Evolutionary conservation across 2,113 vertebrate species (phyloP).

Genomic region (Upupa epops): DNA sequence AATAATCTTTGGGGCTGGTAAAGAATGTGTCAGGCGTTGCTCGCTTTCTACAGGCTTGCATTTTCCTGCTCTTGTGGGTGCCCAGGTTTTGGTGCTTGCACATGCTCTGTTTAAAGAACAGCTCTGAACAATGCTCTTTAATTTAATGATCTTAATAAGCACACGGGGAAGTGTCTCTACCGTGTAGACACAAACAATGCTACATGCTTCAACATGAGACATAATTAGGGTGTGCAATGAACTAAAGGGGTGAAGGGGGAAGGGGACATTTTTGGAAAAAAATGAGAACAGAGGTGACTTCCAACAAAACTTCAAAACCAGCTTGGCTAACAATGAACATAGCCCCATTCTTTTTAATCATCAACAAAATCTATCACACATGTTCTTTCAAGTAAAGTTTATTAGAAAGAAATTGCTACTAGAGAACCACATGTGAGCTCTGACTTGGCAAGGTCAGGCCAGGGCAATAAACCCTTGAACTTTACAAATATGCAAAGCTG

Average conservation of each 20-base stretch:
- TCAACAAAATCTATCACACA: slow-evolving; percentile 83
- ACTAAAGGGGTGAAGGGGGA: slow-evolving; percentile 65
- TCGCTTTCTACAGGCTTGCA: background rate
- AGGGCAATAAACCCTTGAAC: slow-evolving; percentile 87
- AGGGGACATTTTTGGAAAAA: slow-evolving; percentile 62
- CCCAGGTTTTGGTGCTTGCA: slow-evolving; percentile 2
- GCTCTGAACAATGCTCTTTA: slow-evolving; percentile 33
- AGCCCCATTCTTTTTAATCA: slow-evolving; percentile 84
- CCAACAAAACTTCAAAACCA: slow-evolving; percentile 81
- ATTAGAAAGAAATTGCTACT: slow-evolving; percentile 86
- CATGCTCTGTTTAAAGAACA: slow-evolving; percentile 24
- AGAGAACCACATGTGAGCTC: slow-evolving; percentile 83
- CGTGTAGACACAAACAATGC: slow-evolving; percentile 36
- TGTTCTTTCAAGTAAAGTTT: slow-evolving; percentile 85
- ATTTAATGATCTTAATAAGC: slow-evolving; percentile 55
- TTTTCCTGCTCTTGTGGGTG: background rate
- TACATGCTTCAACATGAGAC: slow-evolving; percentile 36
- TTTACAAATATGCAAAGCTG: slow-evolving; percentile 88
- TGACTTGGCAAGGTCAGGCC: slow-evolving; percentile 83
- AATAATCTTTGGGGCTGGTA: background rate
- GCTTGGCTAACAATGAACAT: slow-evolving; percentile 76
- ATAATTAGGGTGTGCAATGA: slow-evolving; percentile 61
- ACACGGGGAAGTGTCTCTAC: background rate
- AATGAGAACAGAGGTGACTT: slow-evolving; percentile 76
- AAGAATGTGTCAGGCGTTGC: background rate